phyloP scores from a whole-genome alignment of 2,797 vertebrate species.

The Parauchenoglanis punctatus region DNA sequence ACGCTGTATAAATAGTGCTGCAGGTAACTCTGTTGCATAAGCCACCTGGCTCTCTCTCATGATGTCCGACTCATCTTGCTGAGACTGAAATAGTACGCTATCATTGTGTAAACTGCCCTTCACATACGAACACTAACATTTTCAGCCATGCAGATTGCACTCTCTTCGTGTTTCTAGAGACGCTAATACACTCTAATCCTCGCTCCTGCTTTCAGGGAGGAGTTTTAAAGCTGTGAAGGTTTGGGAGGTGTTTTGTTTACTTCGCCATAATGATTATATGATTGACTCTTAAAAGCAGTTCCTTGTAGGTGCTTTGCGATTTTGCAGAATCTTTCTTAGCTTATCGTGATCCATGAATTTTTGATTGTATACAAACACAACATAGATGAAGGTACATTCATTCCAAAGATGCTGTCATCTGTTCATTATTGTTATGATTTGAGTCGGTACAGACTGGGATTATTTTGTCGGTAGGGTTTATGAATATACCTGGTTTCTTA shows the following conservation, averaged over 20 bases:
- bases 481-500: not conserved
- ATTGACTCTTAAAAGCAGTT: not conserved
- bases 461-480: not conserved
- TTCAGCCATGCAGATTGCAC: not conserved
- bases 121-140: not conserved
- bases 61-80: not conserved
- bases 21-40: not conserved
- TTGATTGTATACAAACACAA: not conserved
- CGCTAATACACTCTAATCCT: not conserved
- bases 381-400: not conserved
- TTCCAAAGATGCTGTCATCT: not conserved
- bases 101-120: constrained; percentile 8
- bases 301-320: not conserved
- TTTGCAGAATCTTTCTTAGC: not conserved
- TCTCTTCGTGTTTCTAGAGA: not conserved
- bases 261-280: not conserved
- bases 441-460: not conserved
- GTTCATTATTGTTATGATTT: not conserved
- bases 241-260: not conserved
- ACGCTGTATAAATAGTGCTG: not conserved
- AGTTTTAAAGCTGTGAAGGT: not conserved
- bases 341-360: not conserved
- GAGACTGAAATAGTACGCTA: not conserved
- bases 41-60: not conserved
- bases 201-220: not conserved